These are phyloP conservation scores for Leptinotarsa peninsularis DNA, from an alignment of 2,888 invertebrate genomes.

Conservation along the genomic window DNA sequence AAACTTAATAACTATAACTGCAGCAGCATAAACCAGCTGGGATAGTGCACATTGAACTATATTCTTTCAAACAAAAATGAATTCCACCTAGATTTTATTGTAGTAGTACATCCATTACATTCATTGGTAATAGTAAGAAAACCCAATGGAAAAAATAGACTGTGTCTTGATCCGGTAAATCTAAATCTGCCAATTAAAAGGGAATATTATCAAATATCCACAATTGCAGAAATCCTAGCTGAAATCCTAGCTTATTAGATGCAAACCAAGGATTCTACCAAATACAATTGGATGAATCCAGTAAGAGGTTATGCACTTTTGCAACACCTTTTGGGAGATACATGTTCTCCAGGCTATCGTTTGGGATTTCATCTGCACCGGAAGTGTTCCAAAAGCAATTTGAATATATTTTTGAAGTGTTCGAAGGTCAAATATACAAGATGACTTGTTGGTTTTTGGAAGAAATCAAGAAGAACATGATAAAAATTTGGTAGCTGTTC, in stretches of 20 bases:
- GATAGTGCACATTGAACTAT: neutral
- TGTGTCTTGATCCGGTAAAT: constrained; percentile 3
- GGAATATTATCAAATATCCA: too few species aligned
- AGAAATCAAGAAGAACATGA: neutral
- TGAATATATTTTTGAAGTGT: neutral
- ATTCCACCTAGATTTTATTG: neutral
- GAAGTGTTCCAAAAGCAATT: neutral
- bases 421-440: neutral
- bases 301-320: too few species aligned
- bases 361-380: too few species aligned
- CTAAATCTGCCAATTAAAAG: neutral
- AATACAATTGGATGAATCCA: too few species aligned
- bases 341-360: too few species aligned
- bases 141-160: neutral
- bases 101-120: neutral
- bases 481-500: neutral
- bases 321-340: too few species aligned
- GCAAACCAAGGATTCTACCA: neutral
- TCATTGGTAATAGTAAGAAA: constrained; percentile 4
- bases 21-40: too few species aligned
- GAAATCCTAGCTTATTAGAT: too few species aligned
- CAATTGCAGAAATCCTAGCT: too few species aligned
- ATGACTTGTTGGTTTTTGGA: neutral
- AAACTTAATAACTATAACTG: too few species aligned
- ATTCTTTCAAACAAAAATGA: constrained; percentile 12